Evolutionary conservation across 2,797 vertebrate species (phyloP).

Genomic region (Pygocentrus nattereri): DNA sequence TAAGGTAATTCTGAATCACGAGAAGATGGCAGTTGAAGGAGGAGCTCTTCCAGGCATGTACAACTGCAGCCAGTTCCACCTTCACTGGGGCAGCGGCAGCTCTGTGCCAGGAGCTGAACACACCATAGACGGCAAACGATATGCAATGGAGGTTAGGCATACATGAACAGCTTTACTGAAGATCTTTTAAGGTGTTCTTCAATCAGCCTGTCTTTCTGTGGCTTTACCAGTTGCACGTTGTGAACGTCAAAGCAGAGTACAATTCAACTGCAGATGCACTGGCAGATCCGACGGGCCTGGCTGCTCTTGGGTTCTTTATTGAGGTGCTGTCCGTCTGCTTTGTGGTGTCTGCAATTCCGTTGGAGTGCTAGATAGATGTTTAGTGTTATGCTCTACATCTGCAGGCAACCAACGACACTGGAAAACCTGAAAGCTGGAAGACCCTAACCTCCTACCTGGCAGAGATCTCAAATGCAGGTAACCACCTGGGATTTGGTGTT

Average conservation of each 20-base stretch:
- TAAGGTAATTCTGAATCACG: conserved; percentile 46
- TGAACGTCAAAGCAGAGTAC: conserved; percentile 64
- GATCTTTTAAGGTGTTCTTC: too few relatives aligned
- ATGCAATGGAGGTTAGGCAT: conserved; percentile 78
- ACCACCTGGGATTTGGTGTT: neutral
- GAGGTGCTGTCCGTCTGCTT: conserved; percentile 64
- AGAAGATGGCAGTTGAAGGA: conserved; percentile 59
- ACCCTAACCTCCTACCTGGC: conserved; percentile 60
- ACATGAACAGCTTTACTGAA: too few relatives aligned
- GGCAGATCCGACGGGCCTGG: conserved; percentile 63
- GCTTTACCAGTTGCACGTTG: conserved; percentile 78
- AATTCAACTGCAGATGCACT: conserved; percentile 42
- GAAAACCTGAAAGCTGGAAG: conserved; percentile 64
- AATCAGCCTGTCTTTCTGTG: neutral
- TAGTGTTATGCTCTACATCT: neutral
- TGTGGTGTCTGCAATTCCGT: neutral
- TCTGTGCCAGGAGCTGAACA: conserved; percentile 77
- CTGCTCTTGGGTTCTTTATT: conserved; percentile 78
- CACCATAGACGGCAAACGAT: conserved; percentile 68
- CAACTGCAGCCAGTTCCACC: conserved; percentile 71
- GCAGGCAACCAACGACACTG: conserved; percentile 36
- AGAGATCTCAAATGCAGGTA: conserved; percentile 58
- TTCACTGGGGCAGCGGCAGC: conserved; percentile 79
- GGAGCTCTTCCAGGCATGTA: conserved; percentile 65
- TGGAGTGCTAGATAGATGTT: neutral